phyloP scores from a whole-genome alignment of 2,888 invertebrate species.

The Limulus polyphemus region DNA sequence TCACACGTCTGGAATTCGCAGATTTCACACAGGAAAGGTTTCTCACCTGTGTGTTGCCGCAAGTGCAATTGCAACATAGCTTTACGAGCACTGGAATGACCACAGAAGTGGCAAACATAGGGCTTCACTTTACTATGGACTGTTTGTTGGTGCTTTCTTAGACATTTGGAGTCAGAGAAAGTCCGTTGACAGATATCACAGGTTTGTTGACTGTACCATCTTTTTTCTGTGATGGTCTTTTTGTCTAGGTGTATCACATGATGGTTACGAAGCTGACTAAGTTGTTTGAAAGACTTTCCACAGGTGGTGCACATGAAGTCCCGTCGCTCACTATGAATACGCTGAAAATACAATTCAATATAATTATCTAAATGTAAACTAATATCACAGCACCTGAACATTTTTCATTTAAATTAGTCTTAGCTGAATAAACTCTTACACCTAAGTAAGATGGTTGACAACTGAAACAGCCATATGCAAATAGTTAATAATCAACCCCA shows the following conservation, averaged over 20 bases:
- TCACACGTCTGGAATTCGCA: conserved; percentile 35
- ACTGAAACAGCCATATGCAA: too few relatives aligned
- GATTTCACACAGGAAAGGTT: conserved; percentile 41
- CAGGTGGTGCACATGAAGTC: conserved; percentile 36
- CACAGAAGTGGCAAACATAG: conserved; percentile 35
- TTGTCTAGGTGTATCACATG: conserved; percentile 29
- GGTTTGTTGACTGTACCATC: conserved; percentile 33
- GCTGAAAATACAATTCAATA: conserved; percentile 15
- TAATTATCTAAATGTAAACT: too few relatives aligned
- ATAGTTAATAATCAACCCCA: too few relatives aligned
- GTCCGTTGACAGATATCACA: conserved; percentile 36
- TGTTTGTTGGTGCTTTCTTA: conserved; percentile 33
- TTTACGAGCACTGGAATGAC: conserved; percentile 34
- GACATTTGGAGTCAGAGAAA: conserved; percentile 36
- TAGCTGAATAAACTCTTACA: not conserved
- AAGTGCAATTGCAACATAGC: conserved; percentile 37
- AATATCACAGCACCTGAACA: not conserved
- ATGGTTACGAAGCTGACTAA: conserved; percentile 36
- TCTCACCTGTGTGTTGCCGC: conserved; percentile 38
- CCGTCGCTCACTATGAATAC: conserved; percentile 34
- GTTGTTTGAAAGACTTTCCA: conserved; percentile 36
- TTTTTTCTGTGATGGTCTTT: conserved; percentile 22
- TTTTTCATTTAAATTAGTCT: not conserved
- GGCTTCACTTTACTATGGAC: conserved; percentile 35
- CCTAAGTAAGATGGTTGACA: too few relatives aligned